A percentile compares a stretch with the other conserved stretches of the same genome.
Conservation (phyloP, 2,888 invertebrate species). For the Amphipoea lucens region DNA sequence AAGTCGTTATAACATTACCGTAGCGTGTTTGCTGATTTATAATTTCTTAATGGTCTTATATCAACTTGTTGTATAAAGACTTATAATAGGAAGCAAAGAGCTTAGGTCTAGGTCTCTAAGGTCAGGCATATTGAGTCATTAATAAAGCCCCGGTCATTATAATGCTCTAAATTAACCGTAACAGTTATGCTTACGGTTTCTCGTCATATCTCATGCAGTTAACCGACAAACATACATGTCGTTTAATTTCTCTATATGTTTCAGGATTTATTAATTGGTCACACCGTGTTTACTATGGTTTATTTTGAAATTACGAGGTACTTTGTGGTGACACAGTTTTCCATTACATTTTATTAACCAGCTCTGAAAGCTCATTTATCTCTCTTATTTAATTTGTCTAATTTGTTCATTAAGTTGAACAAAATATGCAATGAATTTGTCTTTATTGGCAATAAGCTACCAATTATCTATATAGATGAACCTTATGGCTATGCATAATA, state of each 20-base stretch:
- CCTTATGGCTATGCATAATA: not conserved
- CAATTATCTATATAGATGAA: not conserved
- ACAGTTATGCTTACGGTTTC: conserved; percentile 33
- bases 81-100: not conserved
- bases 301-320: conserved; percentile 1
- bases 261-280: conserved; percentile 22
- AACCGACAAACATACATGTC: conserved; percentile 33
- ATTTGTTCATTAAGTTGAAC: not conserved
- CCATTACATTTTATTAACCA: not conserved
- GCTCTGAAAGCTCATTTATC: not conserved
- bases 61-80: not conserved
- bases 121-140: conserved; percentile 43
- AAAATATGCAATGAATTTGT: not conserved
- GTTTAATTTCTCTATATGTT: conserved; percentile 9
- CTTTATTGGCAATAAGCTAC: not conserved
- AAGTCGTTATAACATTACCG: conserved; percentile 26
- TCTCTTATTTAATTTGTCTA: not conserved
- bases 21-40: conserved; percentile 4
- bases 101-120: conserved; percentile 17
- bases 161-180: conserved; percentile 38
- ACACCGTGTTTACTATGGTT: conserved; percentile 10
- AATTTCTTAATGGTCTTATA: conserved; percentile 1
- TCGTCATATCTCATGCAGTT: conserved; percentile 27
- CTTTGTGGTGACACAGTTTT: conserved; percentile 9
- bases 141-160: conserved; percentile 39